These are phyloP conservation scores for Tetragnatha versicolor DNA, from an alignment of 1,140 invertebrate species.

Conservation along the genomic window DNA sequence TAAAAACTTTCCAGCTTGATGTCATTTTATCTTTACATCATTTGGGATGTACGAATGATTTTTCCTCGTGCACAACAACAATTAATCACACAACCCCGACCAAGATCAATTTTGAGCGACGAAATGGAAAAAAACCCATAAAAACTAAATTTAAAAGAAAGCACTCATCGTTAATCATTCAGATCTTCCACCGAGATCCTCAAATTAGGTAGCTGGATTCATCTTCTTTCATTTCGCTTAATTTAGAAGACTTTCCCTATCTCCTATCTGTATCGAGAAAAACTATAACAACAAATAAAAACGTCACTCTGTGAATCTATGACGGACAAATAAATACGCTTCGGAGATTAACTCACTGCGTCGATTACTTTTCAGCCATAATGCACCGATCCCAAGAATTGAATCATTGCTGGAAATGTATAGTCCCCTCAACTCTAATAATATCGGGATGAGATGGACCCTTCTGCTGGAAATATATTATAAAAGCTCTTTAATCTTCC, in stretches of 20 bases:
- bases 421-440: no score
- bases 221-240: slow-evolving; percentile 47
- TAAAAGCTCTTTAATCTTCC: slow-evolving; percentile 49
- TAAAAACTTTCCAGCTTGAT: no score
- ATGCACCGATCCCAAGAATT: slow-evolving; percentile 24
- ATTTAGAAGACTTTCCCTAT: slow-evolving; percentile 17
- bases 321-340: slow-evolving; percentile 5
- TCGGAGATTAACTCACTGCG: background rate
- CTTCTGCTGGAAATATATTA: slow-evolving; percentile 37
- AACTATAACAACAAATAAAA: no score
- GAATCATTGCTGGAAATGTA: slow-evolving; percentile 7
- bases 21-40: no score
- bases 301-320: background rate
- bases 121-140: no score
- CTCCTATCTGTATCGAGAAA: background rate
- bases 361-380: slow-evolving; percentile 10
- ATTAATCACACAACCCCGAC: no score
- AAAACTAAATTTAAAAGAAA: no score
- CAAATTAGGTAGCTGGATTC: background rate
- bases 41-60: no score
- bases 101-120: no score
- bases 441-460: no score
- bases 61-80: no score
- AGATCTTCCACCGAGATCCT: background rate
- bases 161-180: slow-evolving; percentile 1